phyloP scores from a whole-genome alignment of 1,140 invertebrate species.

The Hormaphis cornu region DNA sequence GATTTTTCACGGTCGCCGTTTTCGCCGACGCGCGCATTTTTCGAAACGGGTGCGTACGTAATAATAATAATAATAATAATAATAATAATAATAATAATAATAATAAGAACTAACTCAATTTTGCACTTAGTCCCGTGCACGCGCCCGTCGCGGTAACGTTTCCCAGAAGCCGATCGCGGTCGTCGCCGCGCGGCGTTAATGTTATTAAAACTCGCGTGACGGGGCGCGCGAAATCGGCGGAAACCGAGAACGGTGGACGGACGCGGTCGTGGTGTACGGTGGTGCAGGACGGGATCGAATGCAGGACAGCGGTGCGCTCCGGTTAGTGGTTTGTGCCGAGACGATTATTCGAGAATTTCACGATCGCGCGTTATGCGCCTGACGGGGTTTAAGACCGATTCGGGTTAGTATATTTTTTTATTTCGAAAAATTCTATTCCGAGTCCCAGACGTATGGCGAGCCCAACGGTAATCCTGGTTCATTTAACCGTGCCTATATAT shows the following conservation, averaged over 20 bases:
- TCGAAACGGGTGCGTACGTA: no score
- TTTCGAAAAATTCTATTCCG: no score
- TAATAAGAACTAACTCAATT: constrained; percentile 34
- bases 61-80: background rate
- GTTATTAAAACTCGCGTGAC: constrained; percentile 10
- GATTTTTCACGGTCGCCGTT: constrained; percentile 22
- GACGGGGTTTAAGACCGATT: no score
- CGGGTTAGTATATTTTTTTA: no score
- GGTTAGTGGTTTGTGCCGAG: no score
- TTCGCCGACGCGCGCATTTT: background rate
- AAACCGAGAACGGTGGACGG: background rate
- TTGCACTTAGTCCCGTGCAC: constrained; percentile 34
- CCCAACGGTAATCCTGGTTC: no score
- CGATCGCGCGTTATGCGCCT: no score
- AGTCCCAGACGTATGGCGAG: no score
- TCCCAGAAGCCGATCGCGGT: constrained; percentile 4
- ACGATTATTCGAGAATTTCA: no score
- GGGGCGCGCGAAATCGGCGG: background rate
- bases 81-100: background rate
- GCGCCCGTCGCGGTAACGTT: background rate
- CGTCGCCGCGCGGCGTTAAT: constrained; percentile 18
- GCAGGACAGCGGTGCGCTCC: background rate
- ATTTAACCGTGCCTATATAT: no score
- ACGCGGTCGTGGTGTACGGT: background rate
- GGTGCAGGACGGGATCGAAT: background rate